A percentile compares a stretch with the other conserved stretches of the same genome.
Evolutionary conservation across 1,140 invertebrate genomes (phyloP).

Genomic region (Branchinecta lindahli): DNA sequence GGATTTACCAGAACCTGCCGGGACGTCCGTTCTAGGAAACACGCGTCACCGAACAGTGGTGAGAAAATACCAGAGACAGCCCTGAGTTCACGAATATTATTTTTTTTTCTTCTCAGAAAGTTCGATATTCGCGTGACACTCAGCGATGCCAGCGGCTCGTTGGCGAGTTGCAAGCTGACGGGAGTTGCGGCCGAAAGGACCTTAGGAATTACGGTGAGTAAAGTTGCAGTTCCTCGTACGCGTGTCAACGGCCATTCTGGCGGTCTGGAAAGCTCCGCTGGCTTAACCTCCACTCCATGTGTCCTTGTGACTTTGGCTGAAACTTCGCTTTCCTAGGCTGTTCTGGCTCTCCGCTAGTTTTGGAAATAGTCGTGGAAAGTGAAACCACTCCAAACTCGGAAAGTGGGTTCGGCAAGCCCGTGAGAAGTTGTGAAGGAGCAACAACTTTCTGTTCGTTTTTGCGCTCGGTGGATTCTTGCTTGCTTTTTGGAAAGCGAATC

Average conservation of each 20-base stretch:
- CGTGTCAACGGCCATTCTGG: not conserved
- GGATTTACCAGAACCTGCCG: too few species aligned
- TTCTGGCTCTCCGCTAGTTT: too few species aligned
- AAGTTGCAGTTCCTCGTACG: not conserved
- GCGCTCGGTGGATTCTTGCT: not conserved
- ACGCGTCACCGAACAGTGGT: too few species aligned
- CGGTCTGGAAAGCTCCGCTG: not conserved
- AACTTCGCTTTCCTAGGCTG: not conserved
- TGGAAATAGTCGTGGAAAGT: too few species aligned
- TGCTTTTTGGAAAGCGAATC: not conserved
- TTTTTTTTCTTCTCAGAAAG: not conserved
- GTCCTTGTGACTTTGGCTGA: not conserved
- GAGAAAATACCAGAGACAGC: too few species aligned
- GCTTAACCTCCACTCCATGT: not conserved
- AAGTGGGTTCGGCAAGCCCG: not conserved
- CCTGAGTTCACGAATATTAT: too few species aligned
- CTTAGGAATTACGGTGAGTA: not conserved
- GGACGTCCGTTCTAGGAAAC: too few species aligned
- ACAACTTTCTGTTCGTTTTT: not conserved
- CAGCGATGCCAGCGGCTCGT: not conserved
- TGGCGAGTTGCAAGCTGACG: not conserved
- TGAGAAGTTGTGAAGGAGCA: not conserved
- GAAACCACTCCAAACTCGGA: not conserved
- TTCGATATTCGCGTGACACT: conserved; percentile 2
- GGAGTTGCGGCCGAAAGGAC: not conserved